phyloP scores from a whole-genome alignment of 1,140 invertebrate genomes.

The Artemia franciscana region DNA sequence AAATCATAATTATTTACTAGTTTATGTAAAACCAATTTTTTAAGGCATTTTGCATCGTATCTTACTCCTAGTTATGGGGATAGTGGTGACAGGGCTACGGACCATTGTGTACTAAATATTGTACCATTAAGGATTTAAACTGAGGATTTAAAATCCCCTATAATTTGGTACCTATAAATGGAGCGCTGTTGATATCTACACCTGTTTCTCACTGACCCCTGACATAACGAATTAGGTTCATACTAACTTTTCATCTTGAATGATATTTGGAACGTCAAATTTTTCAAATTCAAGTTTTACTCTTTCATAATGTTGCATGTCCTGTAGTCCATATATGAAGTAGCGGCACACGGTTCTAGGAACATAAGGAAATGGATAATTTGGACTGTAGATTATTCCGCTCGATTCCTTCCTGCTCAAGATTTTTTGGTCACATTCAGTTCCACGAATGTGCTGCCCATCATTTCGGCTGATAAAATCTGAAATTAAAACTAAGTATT shows the following conservation, averaged over 20 bases:
- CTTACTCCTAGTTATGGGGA: no score
- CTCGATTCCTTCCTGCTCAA: conserved; percentile 72
- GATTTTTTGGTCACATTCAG: conserved; percentile 92
- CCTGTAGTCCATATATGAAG: conserved; percentile 91
- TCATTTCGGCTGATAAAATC: conserved; percentile 81
- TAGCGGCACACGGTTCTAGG: conserved; percentile 86
- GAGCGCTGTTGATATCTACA: no score
- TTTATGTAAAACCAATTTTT: no score
- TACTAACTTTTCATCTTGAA: conserved; percentile 11
- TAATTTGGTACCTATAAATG: no score
- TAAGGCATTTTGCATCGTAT: no score
- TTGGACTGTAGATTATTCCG: conserved; percentile 77
- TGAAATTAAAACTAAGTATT: conserved; percentile 22
- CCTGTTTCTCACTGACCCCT: background rate
- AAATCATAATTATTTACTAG: no score
- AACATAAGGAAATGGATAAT: conserved; percentile 81
- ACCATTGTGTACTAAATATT: no score
- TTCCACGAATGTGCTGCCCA: conserved; percentile 75
- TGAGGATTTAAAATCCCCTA: no score
- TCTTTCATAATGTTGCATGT: conserved; percentile 77
- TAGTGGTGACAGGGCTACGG: no score
- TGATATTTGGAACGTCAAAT: conserved; percentile 66
- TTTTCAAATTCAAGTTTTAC: conserved; percentile 61
- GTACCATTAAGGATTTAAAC: no score
- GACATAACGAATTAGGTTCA: background rate